A percentile compares a stretch with the other conserved stretches of the same genome.
Conservation (phyloP, 2,113 vertebrate species). For the Indicator maculatus region DNA sequence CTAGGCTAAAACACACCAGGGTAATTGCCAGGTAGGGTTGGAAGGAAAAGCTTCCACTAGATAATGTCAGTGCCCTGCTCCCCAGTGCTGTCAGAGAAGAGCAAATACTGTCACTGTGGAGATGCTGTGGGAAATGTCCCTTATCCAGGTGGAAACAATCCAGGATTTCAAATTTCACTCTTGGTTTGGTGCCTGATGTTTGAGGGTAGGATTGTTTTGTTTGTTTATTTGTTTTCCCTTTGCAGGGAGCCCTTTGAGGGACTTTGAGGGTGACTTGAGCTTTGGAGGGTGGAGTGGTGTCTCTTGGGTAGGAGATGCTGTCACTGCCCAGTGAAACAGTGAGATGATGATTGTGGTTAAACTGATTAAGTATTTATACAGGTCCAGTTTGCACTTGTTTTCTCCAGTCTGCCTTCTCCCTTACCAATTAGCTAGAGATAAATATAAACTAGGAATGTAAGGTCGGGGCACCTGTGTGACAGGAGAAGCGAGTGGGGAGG, state of each 20-base stretch:
- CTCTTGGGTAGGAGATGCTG: not conserved
- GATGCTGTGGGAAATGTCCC: not conserved
- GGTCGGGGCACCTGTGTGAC: not conserved
- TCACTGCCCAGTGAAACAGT: not conserved
- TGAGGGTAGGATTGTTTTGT: too few relatives aligned
- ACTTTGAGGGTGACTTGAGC: not conserved
- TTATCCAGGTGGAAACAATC: not conserved
- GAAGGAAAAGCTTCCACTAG: not conserved
- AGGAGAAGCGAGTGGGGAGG: not conserved
- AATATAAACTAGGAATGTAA: not conserved
- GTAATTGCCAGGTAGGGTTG: not conserved
- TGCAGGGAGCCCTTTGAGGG: not conserved
- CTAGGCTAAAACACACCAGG: too few relatives aligned
- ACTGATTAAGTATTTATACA: not conserved
- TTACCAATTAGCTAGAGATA: not conserved
- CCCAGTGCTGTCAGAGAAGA: fast-evolving
- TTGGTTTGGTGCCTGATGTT: not conserved
- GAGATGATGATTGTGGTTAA: not conserved
- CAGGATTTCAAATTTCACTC: not conserved
- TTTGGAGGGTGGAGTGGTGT: not conserved
- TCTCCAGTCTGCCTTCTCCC: not conserved
- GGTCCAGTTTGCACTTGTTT: not conserved
- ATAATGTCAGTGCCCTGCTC: not conserved
- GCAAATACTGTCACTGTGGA: not conserved
- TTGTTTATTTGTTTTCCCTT: not conserved